Conservation (phyloP, 2,113 vertebrate species). For the Cyprinodon variegatus region DNA sequence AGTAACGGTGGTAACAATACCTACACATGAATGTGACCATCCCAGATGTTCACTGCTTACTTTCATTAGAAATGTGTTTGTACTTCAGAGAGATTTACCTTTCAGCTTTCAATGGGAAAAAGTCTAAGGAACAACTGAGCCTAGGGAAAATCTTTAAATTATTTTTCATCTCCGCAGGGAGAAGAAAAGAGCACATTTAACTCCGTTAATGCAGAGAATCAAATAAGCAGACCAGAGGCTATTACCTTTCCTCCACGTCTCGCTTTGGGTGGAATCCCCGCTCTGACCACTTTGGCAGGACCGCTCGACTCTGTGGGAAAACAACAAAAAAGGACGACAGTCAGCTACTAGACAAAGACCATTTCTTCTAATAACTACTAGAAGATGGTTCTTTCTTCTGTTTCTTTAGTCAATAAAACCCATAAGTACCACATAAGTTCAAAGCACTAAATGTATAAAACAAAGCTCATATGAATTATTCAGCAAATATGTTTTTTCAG, state of each 20-base stretch:
- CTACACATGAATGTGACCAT: too few species aligned
- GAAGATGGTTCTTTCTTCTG: too few species aligned
- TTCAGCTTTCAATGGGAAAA: too few species aligned
- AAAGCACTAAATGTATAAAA: not conserved
- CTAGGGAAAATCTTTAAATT: not conserved
- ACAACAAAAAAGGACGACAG: constrained; percentile 29
- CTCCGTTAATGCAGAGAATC: not conserved
- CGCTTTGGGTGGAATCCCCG: constrained; percentile 85
- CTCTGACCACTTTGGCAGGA: constrained; percentile 93
- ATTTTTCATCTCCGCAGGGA: not conserved
- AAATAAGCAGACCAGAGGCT: not conserved
- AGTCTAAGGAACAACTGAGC: too few species aligned
- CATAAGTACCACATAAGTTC: too few species aligned
- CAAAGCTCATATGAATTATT: not conserved
- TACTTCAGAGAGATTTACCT: too few species aligned
- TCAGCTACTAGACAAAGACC: not conserved
- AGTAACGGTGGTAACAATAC: too few species aligned
- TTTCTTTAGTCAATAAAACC: too few species aligned
- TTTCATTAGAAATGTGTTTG: too few species aligned
- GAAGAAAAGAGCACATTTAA: not conserved
- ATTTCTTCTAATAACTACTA: too few species aligned
- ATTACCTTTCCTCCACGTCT: constrained; percentile 94
- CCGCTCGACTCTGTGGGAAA: constrained; percentile 84
- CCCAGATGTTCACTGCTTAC: too few species aligned
- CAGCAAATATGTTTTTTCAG: not conserved